These are phyloP conservation scores for Spizaetus ornatus DNA, from an alignment of 2,113 vertebrate genomes.

Conservation along the genomic window DNA sequence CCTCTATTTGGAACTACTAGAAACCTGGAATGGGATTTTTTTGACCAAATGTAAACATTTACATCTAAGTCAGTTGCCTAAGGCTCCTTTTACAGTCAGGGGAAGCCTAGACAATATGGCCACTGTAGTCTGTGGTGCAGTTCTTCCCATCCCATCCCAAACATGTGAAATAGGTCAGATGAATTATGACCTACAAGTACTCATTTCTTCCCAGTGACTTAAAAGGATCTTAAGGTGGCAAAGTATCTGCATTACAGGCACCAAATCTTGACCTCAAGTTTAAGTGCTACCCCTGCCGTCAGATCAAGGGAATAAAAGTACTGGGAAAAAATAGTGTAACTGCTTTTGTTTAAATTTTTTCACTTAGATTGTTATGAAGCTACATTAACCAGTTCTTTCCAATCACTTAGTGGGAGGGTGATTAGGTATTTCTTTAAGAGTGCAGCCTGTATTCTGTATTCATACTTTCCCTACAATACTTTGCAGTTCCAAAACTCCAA, in stretches of 20 bases:
- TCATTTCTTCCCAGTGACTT: background rate
- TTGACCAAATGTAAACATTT: background rate
- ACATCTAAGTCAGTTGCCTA: background rate
- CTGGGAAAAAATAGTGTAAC: background rate
- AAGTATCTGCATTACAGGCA: background rate
- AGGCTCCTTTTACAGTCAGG: background rate
- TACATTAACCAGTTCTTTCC: background rate
- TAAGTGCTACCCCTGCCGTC: background rate
- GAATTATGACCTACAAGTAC: background rate
- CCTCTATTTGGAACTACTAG: background rate
- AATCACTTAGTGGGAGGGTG: background rate
- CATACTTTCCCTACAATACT: background rate
- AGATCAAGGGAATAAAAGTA: background rate
- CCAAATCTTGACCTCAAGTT: background rate
- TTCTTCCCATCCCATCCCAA: background rate
- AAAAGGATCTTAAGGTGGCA: background rate
- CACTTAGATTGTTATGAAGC: background rate
- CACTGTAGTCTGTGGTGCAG: background rate
- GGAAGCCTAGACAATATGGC: background rate
- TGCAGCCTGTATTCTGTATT: background rate
- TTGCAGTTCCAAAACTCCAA: slow-evolving; percentile 74
- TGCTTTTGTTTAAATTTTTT: background rate
- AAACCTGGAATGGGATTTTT: background rate
- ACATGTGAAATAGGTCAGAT: background rate
- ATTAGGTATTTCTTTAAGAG: background rate